Evolutionary conservation across 2,797 vertebrate genomes (phyloP), one percentile per base, ranked within the genome.

Genomic region (Clamator glandarius): DNA sequence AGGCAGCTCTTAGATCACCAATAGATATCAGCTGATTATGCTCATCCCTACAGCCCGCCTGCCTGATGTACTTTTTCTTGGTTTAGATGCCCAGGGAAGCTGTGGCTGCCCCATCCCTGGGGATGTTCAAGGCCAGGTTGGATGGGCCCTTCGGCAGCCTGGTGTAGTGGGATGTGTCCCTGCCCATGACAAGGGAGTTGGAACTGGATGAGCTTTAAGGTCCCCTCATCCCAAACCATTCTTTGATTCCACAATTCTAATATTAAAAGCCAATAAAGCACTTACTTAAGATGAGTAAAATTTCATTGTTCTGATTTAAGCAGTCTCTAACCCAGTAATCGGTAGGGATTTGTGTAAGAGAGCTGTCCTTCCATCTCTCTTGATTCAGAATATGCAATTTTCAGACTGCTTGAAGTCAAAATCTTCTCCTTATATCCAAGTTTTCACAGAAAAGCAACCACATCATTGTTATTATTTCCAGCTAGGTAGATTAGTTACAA

Each of bases 301-400:
- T 26, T 25, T n/a, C 0, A 24, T 57, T 82, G 42, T 52, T 82
- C 26, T 75, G 3, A 36, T 68, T 59, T 61, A 31, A 76, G 33
- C 10, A 79, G 82, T 48, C 3, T 67, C 21, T 64, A 36, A 61
- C 61, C 26, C 12, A 46, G 8, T 54, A 73, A 52, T 6, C 33
- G 5, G 46, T 18, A 54, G 2, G 14, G 23, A 4, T 48, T 81
- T 0, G 0, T 24, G 9, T n/a, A 46, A 48, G 9, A 84, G 4
- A 67, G 31, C 28, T 44, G 6, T 19, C 64, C 36, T 72, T 72
- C 17, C 25, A 24, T 33, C 31, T 13, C 6, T 48, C 11, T 7
- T 73, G 4, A 5, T 41, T 89, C 18, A 64, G 21, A 75, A 61
- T 18, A 46, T 44, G 8, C 9, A 26, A 26, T 82, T 90, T 73